These are phyloP conservation scores for Helicorthomorpha holstii DNA, from an alignment of 1,140 invertebrate genomes.

Conservation along the genomic window DNA sequence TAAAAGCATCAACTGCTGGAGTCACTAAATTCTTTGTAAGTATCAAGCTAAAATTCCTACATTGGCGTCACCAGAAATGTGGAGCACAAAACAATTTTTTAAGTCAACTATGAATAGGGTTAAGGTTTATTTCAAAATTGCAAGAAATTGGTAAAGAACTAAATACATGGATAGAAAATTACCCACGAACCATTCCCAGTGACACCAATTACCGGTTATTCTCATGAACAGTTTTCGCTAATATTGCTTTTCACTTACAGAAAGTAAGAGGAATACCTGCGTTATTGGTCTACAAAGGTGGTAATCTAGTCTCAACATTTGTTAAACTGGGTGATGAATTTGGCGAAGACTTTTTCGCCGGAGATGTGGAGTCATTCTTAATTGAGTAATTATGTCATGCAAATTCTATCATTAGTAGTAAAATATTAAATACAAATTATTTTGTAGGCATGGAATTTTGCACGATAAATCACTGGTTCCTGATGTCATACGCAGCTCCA, in stretches of 20 bases:
- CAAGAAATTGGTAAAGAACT: too few relatives aligned
- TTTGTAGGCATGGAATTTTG: neutral
- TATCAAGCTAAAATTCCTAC: too few relatives aligned
- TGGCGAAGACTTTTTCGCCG: slow-evolving; percentile 74
- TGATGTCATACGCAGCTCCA: neutral
- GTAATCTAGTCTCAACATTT: slow-evolving; percentile 84
- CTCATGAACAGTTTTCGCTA: slow-evolving; percentile 2
- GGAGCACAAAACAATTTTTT: too few relatives aligned
- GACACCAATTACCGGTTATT: neutral
- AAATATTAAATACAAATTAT: too few relatives aligned
- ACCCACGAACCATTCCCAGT: neutral
- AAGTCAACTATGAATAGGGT: too few relatives aligned
- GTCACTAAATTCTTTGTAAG: slow-evolving; percentile 62
- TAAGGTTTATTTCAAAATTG: too few relatives aligned
- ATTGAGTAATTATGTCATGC: slow-evolving; percentile 48
- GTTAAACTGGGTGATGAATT: slow-evolving; percentile 67
- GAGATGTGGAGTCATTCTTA: slow-evolving; percentile 77
- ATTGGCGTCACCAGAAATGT: too few relatives aligned
- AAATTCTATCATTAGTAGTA: too few relatives aligned
- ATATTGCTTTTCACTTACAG: slow-evolving; percentile 19
- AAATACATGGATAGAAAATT: too few relatives aligned
- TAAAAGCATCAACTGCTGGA: slow-evolving; percentile 43
- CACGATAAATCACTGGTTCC: neutral
- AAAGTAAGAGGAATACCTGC: slow-evolving; percentile 76
- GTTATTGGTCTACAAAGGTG: slow-evolving; percentile 74